A percentile compares a stretch with the other conserved stretches of the same genome.
phyloP scores from a whole-genome alignment of 2,797 vertebrate genomes.

The Chiloscyllium punctatum region DNA sequence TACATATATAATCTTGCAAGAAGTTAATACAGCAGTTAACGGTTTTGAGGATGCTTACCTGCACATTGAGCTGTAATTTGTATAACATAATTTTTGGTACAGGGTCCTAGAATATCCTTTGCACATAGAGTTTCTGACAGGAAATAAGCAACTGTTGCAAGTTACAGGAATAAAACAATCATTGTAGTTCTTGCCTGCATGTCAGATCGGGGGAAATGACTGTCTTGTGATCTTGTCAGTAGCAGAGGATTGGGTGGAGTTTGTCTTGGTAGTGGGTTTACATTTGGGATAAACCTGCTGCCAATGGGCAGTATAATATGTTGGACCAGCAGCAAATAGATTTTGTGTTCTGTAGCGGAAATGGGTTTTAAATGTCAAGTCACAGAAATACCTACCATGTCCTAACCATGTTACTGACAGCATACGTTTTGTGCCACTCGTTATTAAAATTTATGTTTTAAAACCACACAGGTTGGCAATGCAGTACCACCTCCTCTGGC shows the following conservation, averaged over 20 bases:
- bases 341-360: neutral
- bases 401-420: neutral
- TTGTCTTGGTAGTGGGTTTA: neutral
- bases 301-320: neutral
- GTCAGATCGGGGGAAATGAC: neutral
- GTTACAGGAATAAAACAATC: neutral
- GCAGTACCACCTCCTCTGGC: slow-evolving; percentile 89
- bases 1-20: neutral
- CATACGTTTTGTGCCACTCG: neutral
- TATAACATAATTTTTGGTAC: neutral
- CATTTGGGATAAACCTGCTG: neutral
- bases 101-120: neutral
- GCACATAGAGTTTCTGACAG: neutral
- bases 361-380: neutral
- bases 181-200: neutral
- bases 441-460: neutral
- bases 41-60: neutral
- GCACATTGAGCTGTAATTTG: neutral
- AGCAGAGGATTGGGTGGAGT: neutral
- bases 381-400: neutral
- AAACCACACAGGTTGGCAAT: slow-evolving; percentile 74
- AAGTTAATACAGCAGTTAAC: neutral
- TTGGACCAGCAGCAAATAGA: neutral
- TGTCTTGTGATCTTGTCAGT: neutral
- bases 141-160: neutral